Percentiles rank a stretch among this genome's conserved stretches.
Conservation (phyloP, 2,113 vertebrate species). For the Brevimyrus niger region DNA sequence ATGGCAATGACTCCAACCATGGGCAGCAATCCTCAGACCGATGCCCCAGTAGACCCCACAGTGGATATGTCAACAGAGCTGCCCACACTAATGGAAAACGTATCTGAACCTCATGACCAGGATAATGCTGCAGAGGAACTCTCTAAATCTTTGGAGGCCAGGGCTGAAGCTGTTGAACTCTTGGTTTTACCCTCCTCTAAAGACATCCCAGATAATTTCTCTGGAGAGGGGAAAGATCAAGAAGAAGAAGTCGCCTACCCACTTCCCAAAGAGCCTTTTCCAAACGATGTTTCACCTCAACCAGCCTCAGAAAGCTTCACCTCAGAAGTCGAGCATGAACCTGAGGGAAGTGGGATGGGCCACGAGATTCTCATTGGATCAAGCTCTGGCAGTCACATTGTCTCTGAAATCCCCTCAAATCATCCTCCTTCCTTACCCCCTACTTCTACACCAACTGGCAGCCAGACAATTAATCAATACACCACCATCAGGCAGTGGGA, state of each 20-base stretch:
- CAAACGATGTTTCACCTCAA: neutral
- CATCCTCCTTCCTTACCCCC: constrained; percentile 2
- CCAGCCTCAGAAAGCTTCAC: constrained; percentile 1
- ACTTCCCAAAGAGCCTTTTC: constrained; percentile 17
- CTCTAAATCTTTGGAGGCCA: constrained; percentile 53
- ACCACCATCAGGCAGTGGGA: constrained; percentile 54
- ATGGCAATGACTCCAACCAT: neutral
- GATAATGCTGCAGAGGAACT: neutral
- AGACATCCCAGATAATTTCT: constrained; percentile 59
- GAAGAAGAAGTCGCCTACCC: constrained; percentile 35
- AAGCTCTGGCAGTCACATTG: constrained; percentile 23
- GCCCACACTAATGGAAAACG: constrained; percentile 5
- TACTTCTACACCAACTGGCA: constrained; percentile 19
- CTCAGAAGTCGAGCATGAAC: constrained; percentile 42
- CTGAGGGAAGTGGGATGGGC: constrained; percentile 52
- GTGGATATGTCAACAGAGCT: constrained; percentile 8
- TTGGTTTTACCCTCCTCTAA: constrained; percentile 48
- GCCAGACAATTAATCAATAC: constrained; percentile 33
- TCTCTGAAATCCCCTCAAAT: constrained; percentile 15
- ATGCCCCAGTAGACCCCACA: neutral
- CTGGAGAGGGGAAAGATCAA: constrained; percentile 57
- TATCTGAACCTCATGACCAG: neutral
- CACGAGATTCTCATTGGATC: constrained; percentile 30
- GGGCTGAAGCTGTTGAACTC: constrained; percentile 53
- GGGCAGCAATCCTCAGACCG: neutral